Evolutionary conservation across 2,888 invertebrate genomes (phyloP), one percentile per base, ranked within the genome.

Genomic region (Apamea epomidion): DNA sequence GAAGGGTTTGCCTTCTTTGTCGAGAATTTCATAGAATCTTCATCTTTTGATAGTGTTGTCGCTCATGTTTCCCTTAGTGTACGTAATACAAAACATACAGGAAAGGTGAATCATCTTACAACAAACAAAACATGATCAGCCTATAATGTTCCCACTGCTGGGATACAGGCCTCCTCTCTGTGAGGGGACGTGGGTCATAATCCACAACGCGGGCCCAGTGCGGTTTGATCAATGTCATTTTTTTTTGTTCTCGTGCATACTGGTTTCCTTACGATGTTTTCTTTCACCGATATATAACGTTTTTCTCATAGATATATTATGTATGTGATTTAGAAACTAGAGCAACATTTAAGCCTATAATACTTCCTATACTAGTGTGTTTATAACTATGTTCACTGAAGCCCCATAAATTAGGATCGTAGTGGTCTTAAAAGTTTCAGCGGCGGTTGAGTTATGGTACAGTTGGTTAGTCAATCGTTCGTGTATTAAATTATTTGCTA

Each of bases 321-420:
- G 8, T 82, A 29, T 67, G 12, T 60, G n/a, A 60, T 60, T 51
- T 25, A 16, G 48, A 78, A 81, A 68, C 67, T 62, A n/a, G 51
- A 54, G 68, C 51, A 51, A 10, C 7, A 37, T 81, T 32, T 58
- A 58, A 84, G 37, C 69, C n/a, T 58, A 12, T 45, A 80, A 54
- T 80, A 37, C 70, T 85, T 80, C 71, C 81, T 64, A 16, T 48
- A 16, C 25, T 32, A 16, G 2, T 58, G 69, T 58, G 37, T 54
- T 0, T 64, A 73, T 16, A 51, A 16, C 42, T 62, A 62, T n/a
- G 69, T 48, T 75, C 60, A 67, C 69, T 76, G 75, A 84, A 85
- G 85, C 85, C 65, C 73, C 85, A 85, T 88, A 85, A 80, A 85
- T 87, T 76, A 81, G 88, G 88, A 85, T 85, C 48, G 45, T 45